phyloP scores from a whole-genome alignment of 2,797 vertebrate genomes.

The Anguilla pacifica region DNA sequence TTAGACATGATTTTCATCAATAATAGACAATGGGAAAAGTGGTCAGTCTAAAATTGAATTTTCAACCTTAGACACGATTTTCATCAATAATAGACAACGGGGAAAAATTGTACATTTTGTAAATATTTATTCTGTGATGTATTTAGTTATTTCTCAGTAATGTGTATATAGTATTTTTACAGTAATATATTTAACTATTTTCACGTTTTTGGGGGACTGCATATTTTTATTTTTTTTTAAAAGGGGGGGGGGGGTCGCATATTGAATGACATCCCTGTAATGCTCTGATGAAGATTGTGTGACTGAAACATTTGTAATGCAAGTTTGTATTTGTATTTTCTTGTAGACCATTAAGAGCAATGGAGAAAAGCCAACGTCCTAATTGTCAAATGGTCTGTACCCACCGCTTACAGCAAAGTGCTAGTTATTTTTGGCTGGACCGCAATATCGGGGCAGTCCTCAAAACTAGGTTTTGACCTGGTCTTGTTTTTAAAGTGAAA shows the following conservation, averaged over 20 bases:
- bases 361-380: too few species aligned
- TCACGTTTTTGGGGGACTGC: background rate
- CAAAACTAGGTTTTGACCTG: too few species aligned
- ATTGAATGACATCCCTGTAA: background rate
- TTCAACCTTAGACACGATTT: slow-evolving; percentile 10
- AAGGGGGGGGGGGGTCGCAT: background rate
- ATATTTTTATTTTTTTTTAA: background rate
- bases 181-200: too few species aligned
- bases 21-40: background rate
- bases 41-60: background rate
- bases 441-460: too few species aligned
- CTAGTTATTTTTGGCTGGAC: too few species aligned
- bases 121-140: background rate
- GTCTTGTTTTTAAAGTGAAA: too few species aligned
- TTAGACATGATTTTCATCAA: slow-evolving; percentile 10
- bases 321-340: background rate
- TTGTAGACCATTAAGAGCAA: too few species aligned
- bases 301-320: slow-evolving; percentile 18
- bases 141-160: background rate
- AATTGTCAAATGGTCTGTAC: too few species aligned
- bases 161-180: too few species aligned
- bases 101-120: background rate
- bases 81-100: background rate
- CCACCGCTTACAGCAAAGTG: too few species aligned
- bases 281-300: background rate